Evolutionary conservation across 2,797 vertebrate genomes (phyloP).

Genomic region (Heliangelus exortis): DNA sequence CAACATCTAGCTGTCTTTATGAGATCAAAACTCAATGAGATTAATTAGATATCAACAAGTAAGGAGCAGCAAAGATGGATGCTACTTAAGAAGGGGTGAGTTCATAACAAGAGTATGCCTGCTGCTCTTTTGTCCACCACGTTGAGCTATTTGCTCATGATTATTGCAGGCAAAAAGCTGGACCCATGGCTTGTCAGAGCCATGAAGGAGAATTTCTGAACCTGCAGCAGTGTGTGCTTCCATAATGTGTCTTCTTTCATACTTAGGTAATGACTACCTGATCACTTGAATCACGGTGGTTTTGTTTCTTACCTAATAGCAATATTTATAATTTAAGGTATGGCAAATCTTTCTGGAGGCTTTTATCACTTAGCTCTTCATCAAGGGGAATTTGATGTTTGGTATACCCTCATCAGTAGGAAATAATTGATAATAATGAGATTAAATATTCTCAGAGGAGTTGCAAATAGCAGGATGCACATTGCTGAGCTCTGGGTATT

Average conservation of each 20-base stretch:
- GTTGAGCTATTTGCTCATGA: neutral
- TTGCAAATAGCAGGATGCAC: constrained; percentile 16
- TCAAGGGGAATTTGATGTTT: constrained; percentile 23
- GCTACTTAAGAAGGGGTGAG: neutral
- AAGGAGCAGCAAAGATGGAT: constrained; percentile 3
- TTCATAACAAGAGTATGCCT: neutral
- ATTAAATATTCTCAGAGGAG: constrained; percentile 37
- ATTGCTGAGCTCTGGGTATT: constrained; percentile 21
- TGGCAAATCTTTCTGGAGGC: neutral
- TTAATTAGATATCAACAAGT: constrained; percentile 3
- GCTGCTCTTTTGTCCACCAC: neutral
- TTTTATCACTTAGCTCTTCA: constrained; percentile 21
- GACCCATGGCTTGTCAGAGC: neutral
- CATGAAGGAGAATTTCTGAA: neutral
- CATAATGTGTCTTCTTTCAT: neutral
- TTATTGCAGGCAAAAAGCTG: neutral
- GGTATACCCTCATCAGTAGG: constrained; percentile 22
- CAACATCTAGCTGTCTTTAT: neutral
- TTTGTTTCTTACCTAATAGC: constrained; percentile 25
- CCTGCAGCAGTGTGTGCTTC: neutral
- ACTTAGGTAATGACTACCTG: neutral
- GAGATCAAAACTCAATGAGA: constrained; percentile 21
- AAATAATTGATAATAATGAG: constrained; percentile 34
- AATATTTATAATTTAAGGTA: neutral
- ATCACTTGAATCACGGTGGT: neutral